Evolutionary conservation across 2,797 vertebrate species (phyloP).

Genomic region (Pantherophis vulpinus): DNA sequence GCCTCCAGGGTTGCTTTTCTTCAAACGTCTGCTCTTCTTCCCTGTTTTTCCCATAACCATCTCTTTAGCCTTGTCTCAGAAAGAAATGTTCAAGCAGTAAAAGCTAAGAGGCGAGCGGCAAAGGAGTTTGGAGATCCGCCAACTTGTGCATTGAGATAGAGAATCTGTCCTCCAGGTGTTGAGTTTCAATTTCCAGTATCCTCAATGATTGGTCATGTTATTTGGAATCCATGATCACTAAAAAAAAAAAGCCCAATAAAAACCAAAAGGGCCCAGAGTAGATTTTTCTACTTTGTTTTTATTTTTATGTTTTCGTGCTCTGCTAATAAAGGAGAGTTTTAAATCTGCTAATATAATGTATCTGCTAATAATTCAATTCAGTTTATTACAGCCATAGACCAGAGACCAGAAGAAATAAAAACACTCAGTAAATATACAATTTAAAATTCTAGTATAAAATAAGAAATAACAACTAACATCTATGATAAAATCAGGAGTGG

Average conservation of each 20-base stretch:
- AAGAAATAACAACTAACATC: no score
- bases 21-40: not conserved
- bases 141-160: no score
- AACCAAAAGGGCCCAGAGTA: not conserved
- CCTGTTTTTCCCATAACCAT: not conserved
- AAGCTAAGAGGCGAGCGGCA: not conserved
- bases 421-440: no score
- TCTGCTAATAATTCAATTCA: no score
- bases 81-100: not conserved
- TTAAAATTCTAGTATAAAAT: no score
- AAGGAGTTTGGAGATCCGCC: not conserved
- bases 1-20: not conserved
- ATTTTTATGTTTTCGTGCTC: not conserved
- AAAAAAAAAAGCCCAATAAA: not conserved
- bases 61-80: not conserved
- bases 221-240: no score
- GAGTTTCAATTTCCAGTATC: not conserved
- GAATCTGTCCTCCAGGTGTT: not conserved
- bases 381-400: no score
- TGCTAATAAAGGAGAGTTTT: not conserved
- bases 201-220: not conserved
- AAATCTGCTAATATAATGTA: not conserved
- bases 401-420: no score
- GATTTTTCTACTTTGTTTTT: not conserved
- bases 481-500: no score